Evolutionary conservation across 1,140 invertebrate species (phyloP), one percentile per base, ranked within the genome.

Genomic region (Brachionus sp.): DNA sequence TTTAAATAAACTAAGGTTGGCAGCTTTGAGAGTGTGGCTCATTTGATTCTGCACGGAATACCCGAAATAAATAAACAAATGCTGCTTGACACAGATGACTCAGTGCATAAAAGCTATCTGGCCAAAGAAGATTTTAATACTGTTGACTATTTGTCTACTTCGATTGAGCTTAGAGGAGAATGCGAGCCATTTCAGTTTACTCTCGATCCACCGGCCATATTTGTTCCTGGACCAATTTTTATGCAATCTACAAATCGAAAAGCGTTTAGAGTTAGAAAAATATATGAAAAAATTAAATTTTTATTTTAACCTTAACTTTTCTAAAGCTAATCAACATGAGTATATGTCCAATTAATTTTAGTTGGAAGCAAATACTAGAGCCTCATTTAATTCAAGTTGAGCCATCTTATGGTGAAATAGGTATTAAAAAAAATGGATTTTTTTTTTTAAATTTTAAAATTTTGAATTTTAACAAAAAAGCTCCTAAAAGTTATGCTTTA

Each of bases 241-340:
- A 84, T 87, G 10, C 87, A 87, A 16, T 86, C 86, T 5, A 87
- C 87, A 4, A 53, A 87, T 73, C 88, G 88, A 83, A 87, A 86
- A 84, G 84, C 87, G 33, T 86, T 89, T 64, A 86, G 86, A 16
- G 88, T 89, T 85, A 29, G 13, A 57, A 84, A 44, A n/a, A 9
- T 29, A 39, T 6, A 84, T 84, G n/a, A n/a, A n/a, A n/a, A n/a
- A n/a, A n/a, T n/a, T 50, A 33, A 19, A 19, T 33, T 19, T 39
- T 25, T 44, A 84, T 44, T 53, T 64, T 84, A 66, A 19, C 77
- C 19, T 16, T 50, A 29, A 73, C 3, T 57, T 50, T 37, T 25
- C 85, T 84, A 13, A 85, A 89, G 88, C 86, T 89, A 85, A 87
- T 87, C 23, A 89, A 89, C 84, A 86, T 88, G 84, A 89, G 88